phyloP scores from a whole-genome alignment of 2,888 invertebrate genomes.

The Drosophila buzzatii region DNA sequence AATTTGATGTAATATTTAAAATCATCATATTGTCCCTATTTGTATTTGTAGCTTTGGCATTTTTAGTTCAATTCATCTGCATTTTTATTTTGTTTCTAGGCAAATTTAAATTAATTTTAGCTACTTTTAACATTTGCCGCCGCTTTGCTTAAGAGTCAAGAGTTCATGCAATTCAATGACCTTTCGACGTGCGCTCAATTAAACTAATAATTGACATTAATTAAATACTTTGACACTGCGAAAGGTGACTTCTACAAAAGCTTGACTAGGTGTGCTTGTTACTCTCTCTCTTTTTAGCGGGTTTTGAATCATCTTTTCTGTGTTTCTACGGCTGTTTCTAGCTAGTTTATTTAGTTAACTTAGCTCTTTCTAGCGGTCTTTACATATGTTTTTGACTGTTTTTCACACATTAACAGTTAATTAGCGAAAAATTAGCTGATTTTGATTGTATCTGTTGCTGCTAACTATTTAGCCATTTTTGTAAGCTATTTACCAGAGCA shows the following conservation, averaged over 20 bases:
- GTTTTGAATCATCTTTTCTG: not conserved
- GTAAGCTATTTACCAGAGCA: conserved; percentile 8
- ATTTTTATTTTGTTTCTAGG: not conserved
- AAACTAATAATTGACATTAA: conserved; percentile 79
- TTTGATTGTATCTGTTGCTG: too few relatives aligned
- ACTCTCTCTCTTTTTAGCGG: not conserved
- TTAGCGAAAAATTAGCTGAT: not conserved
- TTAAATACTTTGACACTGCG: conserved; percentile 44
- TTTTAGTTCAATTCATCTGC: not conserved
- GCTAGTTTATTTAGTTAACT: not conserved
- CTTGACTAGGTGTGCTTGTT: not conserved
- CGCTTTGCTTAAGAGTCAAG: conserved; percentile 34
- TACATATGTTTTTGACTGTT: not conserved
- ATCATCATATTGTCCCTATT: not conserved
- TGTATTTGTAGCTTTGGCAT: not conserved
- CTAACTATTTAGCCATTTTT: not conserved
- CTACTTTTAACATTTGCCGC: conserved; percentile 45
- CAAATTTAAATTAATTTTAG: conserved; percentile 37
- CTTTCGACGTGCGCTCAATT: conserved; percentile 68
- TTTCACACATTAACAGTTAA: not conserved
- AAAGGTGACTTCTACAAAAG: conserved; percentile 54
- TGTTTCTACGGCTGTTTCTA: not conserved
- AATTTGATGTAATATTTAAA: not conserved
- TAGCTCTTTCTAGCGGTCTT: not conserved
- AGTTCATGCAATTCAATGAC: conserved; percentile 63